These are phyloP conservation scores for Oenanthe oenanthe DNA, from an alignment of 2,113 vertebrate species.

Conservation along the genomic window DNA sequence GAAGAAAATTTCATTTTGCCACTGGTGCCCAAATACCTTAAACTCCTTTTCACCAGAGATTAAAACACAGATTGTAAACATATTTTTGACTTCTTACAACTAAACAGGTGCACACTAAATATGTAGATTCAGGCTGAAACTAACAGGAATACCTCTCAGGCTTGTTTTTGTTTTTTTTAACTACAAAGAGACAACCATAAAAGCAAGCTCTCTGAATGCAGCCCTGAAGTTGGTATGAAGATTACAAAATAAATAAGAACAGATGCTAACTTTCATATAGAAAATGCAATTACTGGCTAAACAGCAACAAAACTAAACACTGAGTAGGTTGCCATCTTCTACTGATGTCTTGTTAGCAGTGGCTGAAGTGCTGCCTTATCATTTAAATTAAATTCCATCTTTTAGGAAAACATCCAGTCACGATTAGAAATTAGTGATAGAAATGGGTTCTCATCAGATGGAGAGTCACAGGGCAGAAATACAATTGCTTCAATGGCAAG, in stretches of 20 bases:
- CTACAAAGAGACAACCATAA: background rate
- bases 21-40: background rate
- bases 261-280: background rate
- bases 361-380: background rate
- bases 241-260: conserved; percentile 9
- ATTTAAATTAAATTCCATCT: background rate
- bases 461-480: background rate
- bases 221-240: background rate
- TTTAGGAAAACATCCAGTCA: background rate
- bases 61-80: conserved; percentile 2
- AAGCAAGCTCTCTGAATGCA: background rate
- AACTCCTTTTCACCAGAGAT: background rate
- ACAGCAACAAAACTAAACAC: background rate
- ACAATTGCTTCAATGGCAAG: background rate
- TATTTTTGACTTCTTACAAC: background rate
- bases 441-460: background rate
- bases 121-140: background rate
- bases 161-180: background rate
- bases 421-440: background rate
- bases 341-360: background rate
- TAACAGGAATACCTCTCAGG: background rate
- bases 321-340: background rate
- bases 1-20: background rate
- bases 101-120: conserved; percentile 13
- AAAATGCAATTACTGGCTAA: conserved; percentile 33